Evolutionary conservation across 2,113 vertebrate genomes (phyloP).

Genomic region (Aythya baeri): DNA sequence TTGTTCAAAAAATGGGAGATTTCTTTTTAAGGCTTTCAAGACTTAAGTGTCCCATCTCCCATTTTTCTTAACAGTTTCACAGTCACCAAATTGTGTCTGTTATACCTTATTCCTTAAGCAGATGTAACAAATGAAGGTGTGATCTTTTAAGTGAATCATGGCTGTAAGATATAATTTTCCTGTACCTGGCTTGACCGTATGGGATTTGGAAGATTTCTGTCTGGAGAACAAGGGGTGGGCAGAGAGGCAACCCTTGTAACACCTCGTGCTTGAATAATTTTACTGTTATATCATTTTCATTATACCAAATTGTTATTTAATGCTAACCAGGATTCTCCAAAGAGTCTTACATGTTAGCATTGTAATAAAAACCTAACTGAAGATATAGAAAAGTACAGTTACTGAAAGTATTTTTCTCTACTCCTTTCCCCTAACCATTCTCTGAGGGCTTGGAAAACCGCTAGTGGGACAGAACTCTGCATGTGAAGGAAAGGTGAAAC

Average conservation of each 20-base stretch:
- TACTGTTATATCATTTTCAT: neutral
- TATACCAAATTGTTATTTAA: neutral
- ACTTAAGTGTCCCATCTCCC: rapidly evolving
- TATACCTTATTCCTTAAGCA: neutral
- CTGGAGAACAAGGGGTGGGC: neutral
- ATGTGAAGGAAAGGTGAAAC: neutral
- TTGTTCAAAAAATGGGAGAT: neutral
- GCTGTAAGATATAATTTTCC: neutral
- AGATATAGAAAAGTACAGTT: neutral
- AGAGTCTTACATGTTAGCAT: neutral
- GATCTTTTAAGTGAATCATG: neutral
- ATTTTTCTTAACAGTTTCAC: neutral
- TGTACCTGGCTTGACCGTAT: neutral
- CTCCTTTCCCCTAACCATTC: neutral
- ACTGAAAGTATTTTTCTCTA: neutral
- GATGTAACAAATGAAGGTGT: neutral
- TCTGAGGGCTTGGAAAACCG: neutral
- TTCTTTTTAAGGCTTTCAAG: neutral
- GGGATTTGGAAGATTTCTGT: neutral
- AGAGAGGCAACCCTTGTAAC: neutral
- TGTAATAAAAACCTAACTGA: neutral
- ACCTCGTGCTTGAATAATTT: neutral
- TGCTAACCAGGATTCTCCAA: neutral
- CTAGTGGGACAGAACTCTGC: neutral
- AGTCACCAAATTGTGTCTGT: neutral